Conservation (phyloP, 2,888 invertebrate genomes). For the Campaea margaritaria region DNA sequence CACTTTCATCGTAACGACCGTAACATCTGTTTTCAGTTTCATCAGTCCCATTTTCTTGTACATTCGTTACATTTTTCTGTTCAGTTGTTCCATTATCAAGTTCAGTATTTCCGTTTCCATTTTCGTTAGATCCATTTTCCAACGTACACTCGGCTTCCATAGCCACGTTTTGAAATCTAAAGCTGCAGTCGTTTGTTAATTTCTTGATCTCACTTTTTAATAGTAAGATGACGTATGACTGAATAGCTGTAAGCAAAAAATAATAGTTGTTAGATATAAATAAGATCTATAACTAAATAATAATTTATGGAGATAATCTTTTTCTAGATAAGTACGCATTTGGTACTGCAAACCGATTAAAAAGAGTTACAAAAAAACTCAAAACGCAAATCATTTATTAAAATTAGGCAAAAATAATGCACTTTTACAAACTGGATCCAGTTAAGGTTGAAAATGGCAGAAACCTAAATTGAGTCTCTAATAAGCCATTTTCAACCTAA, state of each 20-base stretch:
- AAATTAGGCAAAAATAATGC: too few species aligned
- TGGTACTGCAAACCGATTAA: too few species aligned
- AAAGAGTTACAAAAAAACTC: too few species aligned
- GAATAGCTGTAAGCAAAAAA: conserved; percentile 13
- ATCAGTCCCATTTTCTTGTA: neutral
- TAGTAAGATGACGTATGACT: conserved; percentile 26
- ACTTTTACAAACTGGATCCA: too few species aligned
- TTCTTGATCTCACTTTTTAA: conserved; percentile 26
- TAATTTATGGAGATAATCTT: too few species aligned
- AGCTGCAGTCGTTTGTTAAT: conserved; percentile 11
- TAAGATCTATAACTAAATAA: too few species aligned
- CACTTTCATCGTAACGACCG: neutral
- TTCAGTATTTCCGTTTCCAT: neutral
- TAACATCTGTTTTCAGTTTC: neutral
- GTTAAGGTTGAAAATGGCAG: too few species aligned
- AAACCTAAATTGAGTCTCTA: too few species aligned
- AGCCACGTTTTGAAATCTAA: conserved; percentile 25
- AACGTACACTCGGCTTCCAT: conserved; percentile 16
- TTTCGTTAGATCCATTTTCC: conserved; percentile 1
- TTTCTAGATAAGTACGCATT: too few species aligned
- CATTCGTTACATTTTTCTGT: neutral
- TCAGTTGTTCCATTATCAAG: neutral
- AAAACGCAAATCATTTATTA: too few species aligned
- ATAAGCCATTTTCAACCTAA: too few species aligned
- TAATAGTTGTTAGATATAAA: neutral